Percentiles rank a stretch among this genome's conserved stretches.
phyloP scores from a whole-genome alignment of 35 echinoderm and acorn worm genomes.

The Apostichopus japonicus region DNA sequence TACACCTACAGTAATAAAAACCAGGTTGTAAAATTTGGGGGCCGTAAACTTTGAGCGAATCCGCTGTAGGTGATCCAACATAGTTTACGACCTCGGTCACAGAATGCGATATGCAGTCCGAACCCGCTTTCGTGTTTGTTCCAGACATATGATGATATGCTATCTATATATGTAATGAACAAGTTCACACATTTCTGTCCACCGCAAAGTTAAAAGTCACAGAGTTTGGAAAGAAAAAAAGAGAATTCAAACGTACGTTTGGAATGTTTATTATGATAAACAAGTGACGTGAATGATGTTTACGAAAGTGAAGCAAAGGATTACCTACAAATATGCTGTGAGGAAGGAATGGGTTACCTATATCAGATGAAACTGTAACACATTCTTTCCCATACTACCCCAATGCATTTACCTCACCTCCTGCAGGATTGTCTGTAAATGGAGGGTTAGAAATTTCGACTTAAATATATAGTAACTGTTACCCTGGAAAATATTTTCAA shows the following conservation, averaged over 20 bases:
- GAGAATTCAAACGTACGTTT: background rate
- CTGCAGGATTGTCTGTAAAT: too few species aligned
- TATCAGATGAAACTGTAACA: too few species aligned
- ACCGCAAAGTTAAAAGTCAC: conserved; percentile 13
- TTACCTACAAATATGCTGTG: too few species aligned
- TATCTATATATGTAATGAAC: background rate
- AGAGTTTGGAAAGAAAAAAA: background rate
- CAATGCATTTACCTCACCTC: too few species aligned
- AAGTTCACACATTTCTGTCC: conserved; percentile 36
- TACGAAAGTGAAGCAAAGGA: too few species aligned
- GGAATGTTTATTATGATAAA: conserved; percentile 16
- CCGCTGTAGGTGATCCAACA: conserved; percentile 51
- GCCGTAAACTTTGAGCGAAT: conserved; percentile 43
- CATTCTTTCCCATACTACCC: too few species aligned
- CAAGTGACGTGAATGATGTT: background rate
- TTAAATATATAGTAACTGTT: too few species aligned
- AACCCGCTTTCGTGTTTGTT: background rate
- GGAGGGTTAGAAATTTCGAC: too few species aligned
- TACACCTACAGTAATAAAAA: conserved; percentile 62
- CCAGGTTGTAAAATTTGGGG: conserved; percentile 40
- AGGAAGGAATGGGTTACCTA: too few species aligned
- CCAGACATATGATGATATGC: background rate
- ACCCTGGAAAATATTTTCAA: too few species aligned
- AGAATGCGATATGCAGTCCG: conserved; percentile 2
- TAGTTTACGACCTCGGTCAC: conserved; percentile 54